phyloP scores from a whole-genome alignment of 2,113 vertebrate species.

The Macquaria australasica region DNA sequence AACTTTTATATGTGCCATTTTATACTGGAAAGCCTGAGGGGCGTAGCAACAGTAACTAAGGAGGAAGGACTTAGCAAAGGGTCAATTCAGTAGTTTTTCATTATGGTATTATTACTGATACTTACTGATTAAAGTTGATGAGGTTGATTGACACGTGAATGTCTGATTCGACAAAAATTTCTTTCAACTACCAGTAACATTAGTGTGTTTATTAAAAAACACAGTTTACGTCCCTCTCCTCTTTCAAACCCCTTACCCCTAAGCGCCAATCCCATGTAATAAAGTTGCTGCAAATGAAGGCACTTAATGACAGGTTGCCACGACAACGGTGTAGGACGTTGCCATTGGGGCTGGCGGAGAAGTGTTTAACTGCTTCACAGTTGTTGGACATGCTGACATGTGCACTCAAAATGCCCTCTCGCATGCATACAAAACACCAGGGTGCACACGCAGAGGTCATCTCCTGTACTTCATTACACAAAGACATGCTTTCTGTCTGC shows the following conservation, averaged over 20 bases:
- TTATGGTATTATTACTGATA: neutral
- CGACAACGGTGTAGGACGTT: constrained; percentile 61
- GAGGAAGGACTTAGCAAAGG: neutral
- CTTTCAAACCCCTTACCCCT: constrained; percentile 1
- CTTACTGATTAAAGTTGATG: too few relatives aligned
- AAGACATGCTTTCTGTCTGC: neutral
- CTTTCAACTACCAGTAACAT: neutral
- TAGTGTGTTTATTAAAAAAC: constrained; percentile 10
- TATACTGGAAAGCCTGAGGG: neutral
- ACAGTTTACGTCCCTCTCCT: neutral
- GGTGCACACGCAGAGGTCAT: neutral
- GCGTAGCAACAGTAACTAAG: neutral
- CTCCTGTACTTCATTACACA: neutral
- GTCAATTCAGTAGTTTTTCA: constrained; percentile 4
- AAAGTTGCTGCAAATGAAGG: constrained; percentile 66
- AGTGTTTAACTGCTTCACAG: constrained; percentile 53
- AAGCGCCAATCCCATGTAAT: constrained; percentile 62
- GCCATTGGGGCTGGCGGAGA: constrained; percentile 31
- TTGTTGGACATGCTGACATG: constrained; percentile 42
- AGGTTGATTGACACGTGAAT: neutral
- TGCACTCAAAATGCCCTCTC: neutral
- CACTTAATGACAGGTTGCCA: constrained; percentile 72
- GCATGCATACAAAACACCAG: neutral
- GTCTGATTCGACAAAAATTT: neutral
- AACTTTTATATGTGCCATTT: neutral